Percentiles rank a stretch among this genome's conserved stretches.
Conservation (phyloP, 2,113 vertebrate genomes). For the Heliornis fulica region DNA sequence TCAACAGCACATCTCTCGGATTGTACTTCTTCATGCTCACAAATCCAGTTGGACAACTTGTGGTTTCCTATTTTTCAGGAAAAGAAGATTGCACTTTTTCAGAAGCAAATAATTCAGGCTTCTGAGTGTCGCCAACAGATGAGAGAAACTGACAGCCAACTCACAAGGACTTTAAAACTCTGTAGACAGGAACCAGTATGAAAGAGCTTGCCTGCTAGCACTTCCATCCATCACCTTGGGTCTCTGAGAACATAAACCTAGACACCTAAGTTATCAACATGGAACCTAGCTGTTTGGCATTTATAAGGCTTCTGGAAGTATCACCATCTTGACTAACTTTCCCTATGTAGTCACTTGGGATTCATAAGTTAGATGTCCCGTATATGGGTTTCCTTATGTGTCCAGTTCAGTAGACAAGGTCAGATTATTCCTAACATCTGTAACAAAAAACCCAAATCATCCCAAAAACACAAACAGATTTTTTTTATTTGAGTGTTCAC, state of each 20-base stretch:
- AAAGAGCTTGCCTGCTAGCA: neutral
- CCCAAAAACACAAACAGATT: too few relatives aligned
- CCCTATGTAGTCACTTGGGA: neutral
- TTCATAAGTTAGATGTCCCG: neutral
- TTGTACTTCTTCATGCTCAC: neutral
- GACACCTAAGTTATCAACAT: neutral
- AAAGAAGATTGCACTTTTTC: neutral
- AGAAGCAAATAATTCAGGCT: neutral
- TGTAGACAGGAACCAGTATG: neutral
- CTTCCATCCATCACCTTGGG: neutral
- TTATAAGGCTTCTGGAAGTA: neutral
- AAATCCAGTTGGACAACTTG: neutral
- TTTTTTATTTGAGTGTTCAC: neutral
- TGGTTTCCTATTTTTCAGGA: neutral
- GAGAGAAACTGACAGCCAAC: neutral
- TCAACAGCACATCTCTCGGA: neutral
- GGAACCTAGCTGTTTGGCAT: neutral
- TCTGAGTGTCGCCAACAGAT: neutral
- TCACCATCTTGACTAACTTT: neutral
- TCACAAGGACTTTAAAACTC: neutral
- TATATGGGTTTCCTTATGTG: neutral
- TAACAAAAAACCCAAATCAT: neutral
- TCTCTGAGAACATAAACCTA: neutral
- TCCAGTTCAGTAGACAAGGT: neutral
- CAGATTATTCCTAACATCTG: neutral